A percentile compares a stretch with the other conserved stretches of the same genome.
Evolutionary conservation across 2,113 vertebrate species (phyloP).

Genomic region (Fukomys damarensis): DNA sequence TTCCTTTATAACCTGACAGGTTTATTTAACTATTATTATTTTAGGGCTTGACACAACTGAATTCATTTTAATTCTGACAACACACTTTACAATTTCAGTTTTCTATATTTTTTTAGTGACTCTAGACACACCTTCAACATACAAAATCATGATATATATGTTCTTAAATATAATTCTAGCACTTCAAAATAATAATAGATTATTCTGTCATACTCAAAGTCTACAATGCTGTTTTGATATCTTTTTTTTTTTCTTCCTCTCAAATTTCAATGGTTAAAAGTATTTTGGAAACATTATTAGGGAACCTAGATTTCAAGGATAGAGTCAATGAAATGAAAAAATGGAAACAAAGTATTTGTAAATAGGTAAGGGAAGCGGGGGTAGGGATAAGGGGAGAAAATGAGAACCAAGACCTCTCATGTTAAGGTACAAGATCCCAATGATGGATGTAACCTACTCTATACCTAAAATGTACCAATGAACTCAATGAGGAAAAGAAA

Average conservation of each 20-base stretch:
- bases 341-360: too few species aligned
- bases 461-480: too few species aligned
- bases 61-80: background rate
- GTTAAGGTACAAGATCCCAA: too few species aligned
- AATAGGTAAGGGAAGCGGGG: too few species aligned
- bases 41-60: background rate
- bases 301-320: background rate
- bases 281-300: background rate
- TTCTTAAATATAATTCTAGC: background rate
- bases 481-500: too few species aligned
- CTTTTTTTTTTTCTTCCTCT: background rate
- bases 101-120: background rate
- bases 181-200: background rate
- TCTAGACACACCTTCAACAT: background rate
- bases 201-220: background rate
- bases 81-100: background rate
- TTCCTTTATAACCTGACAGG: background rate
- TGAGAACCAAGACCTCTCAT: too few species aligned
- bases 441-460: too few species aligned
- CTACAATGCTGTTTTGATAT: background rate
- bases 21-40: background rate
- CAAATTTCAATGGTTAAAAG: background rate
- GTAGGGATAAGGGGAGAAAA: too few species aligned
- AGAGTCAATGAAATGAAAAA: background rate
- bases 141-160: background rate